These are phyloP conservation scores for Belonocnema kinseyi DNA, from an alignment of 1,140 invertebrate species.

Conservation along the genomic window DNA sequence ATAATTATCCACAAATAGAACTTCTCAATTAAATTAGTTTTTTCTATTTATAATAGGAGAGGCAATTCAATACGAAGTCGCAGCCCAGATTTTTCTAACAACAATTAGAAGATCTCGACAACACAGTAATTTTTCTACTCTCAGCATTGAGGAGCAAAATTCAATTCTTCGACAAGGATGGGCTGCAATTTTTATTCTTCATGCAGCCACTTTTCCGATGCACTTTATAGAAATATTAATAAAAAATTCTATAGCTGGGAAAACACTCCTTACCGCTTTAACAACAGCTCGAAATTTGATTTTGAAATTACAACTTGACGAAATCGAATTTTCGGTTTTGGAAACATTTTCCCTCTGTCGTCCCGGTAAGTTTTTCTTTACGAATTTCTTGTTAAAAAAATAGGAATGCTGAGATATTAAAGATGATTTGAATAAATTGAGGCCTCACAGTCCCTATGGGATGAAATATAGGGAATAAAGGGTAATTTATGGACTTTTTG, in stretches of 20 bases:
- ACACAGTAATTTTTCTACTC: conserved; percentile 74
- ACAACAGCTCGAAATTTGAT: conserved; percentile 61
- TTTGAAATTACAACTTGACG: conserved; percentile 74
- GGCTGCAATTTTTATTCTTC: conserved; percentile 78
- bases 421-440: no score
- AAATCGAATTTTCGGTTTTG: conserved; percentile 78
- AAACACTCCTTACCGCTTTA: conserved; percentile 51
- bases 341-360: conserved; percentile 81
- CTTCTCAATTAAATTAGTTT: not conserved
- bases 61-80: conserved; percentile 72
- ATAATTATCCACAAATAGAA: not conserved
- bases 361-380: conserved; percentile 71
- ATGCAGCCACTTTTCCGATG: conserved; percentile 79
- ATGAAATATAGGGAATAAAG: no score
- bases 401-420: not conserved
- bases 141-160: conserved; percentile 76
- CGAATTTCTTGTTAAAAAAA: not conserved
- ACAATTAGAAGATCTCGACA: conserved; percentile 76
- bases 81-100: conserved; percentile 77
- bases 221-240: conserved; percentile 69
- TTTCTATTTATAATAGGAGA: conserved; percentile 46
- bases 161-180: conserved; percentile 77
- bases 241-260: conserved; percentile 24
- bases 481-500: no score
- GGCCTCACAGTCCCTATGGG: no score